These are phyloP conservation scores for Rhagophthalmus giganteus DNA, from an alignment of 2,888 invertebrate species.

Conservation along the genomic window DNA sequence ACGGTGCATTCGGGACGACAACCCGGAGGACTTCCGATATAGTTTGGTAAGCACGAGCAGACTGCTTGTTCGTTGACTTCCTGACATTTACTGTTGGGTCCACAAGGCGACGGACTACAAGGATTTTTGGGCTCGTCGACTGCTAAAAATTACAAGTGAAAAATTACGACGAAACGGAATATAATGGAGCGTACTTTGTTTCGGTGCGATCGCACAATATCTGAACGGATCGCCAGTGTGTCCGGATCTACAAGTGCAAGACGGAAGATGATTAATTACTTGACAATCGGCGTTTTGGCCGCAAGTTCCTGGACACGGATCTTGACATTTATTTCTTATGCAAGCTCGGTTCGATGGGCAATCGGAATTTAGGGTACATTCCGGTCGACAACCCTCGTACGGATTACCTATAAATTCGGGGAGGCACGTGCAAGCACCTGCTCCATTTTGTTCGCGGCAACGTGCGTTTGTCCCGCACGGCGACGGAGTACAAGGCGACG, in stretches of 20 bases:
- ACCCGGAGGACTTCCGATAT: conserved; percentile 63
- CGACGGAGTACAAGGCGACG: conserved; percentile 66
- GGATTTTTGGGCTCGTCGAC: conserved; percentile 56
- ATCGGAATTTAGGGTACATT: conserved; percentile 73
- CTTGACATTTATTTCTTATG: conserved; percentile 70
- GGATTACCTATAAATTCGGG: conserved; percentile 76
- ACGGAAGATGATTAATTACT: conserved; percentile 72
- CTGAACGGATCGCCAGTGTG: conserved; percentile 78
- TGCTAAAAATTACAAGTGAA: conserved; percentile 33
- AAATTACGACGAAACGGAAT: background rate
- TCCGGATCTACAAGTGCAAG: conserved; percentile 70
- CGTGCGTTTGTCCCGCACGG: conserved; percentile 71
- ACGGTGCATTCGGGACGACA: conserved; percentile 63
- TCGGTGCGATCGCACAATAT: conserved; percentile 59
- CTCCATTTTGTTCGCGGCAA: conserved; percentile 66
- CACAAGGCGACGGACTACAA: conserved; percentile 76
- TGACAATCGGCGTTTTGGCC: conserved; percentile 73
- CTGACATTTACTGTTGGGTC: conserved; percentile 75
- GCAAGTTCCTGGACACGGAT: conserved; percentile 80
- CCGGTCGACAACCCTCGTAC: conserved; percentile 75
- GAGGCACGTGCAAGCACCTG: conserved; percentile 71
- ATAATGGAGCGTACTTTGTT: conserved; percentile 29
- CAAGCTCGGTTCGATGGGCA: conserved; percentile 73
- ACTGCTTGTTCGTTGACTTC: conserved; percentile 62
- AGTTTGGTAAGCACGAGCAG: conserved; percentile 64